Conservation (phyloP, 2,113 vertebrate genomes). For the Dasypus novemcinctus region DNA sequence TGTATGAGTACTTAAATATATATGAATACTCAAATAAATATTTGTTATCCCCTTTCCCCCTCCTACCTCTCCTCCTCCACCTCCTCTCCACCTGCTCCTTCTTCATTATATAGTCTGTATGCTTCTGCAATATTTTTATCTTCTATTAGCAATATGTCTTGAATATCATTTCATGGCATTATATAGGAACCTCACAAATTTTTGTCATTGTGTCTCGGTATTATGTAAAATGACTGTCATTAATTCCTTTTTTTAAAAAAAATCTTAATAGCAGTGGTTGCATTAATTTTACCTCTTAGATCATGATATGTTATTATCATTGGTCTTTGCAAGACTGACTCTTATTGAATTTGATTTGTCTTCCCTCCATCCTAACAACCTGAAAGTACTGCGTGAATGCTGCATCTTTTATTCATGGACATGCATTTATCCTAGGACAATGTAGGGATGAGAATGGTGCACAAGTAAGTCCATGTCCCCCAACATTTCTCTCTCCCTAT, state of each 20-base stretch:
- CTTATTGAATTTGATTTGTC: background rate
- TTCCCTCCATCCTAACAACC: background rate
- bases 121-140: background rate
- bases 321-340: background rate
- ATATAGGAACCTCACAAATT: no score
- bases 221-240: no score
- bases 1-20: background rate
- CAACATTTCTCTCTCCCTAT: background rate
- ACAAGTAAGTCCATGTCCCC: background rate
- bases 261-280: background rate
- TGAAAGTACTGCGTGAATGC: background rate
- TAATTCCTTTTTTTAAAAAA: background rate
- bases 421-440: background rate
- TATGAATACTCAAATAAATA: no score
- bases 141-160: background rate
- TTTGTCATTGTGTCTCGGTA: background rate
- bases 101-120: background rate
- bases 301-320: background rate
- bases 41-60: no score
- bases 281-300: background rate
- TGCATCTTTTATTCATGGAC: background rate
- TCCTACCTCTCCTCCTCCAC: background rate
- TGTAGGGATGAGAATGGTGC: background rate
- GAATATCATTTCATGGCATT: fast-evolving
- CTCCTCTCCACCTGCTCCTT: background rate